These are phyloP conservation scores for Megalopta genalis DNA, from an alignment of 1,140 invertebrate genomes.

Conservation along the genomic window DNA sequence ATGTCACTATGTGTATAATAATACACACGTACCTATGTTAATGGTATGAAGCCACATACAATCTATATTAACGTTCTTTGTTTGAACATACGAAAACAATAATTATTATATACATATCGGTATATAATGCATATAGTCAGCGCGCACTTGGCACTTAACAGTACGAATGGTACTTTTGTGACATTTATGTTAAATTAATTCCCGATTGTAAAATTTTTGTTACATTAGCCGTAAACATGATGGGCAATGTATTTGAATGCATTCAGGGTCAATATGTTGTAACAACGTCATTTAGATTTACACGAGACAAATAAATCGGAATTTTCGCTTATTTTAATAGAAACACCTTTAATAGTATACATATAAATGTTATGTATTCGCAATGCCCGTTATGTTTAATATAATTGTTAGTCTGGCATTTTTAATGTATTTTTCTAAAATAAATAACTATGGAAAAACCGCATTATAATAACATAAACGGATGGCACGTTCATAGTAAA, in stretches of 20 bases:
- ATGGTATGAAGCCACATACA: slow-evolving; percentile 68
- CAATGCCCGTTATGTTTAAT: slow-evolving; percentile 33
- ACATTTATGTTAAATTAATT: slow-evolving; percentile 48
- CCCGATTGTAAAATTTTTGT: slow-evolving; percentile 46
- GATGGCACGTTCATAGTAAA: slow-evolving; percentile 6
- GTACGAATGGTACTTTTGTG: slow-evolving; percentile 52
- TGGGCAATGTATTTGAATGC: slow-evolving; percentile 21
- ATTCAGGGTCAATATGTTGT: neutral
- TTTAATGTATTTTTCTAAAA: slow-evolving; percentile 56
- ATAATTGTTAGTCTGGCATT: slow-evolving; percentile 49
- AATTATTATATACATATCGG: slow-evolving; percentile 69
- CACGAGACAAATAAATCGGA: neutral
- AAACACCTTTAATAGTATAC: neutral
- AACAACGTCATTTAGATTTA: neutral
- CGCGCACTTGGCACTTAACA: slow-evolving; percentile 58
- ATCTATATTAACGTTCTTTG: slow-evolving; percentile 68
- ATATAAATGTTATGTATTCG: slow-evolving; percentile 11
- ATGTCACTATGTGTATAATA: slow-evolving; percentile 76
- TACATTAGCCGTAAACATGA: slow-evolving; percentile 28
- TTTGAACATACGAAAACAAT: slow-evolving; percentile 63
- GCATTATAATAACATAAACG: slow-evolving; percentile 27
- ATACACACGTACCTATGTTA: slow-evolving; percentile 71
- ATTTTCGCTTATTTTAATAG: slow-evolving; percentile 7
- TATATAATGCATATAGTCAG: slow-evolving; percentile 65
- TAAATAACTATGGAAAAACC: slow-evolving; percentile 46